These are phyloP conservation scores for Strigops habroptila DNA, from an alignment of 2,113 vertebrate species.

Conservation along the genomic window DNA sequence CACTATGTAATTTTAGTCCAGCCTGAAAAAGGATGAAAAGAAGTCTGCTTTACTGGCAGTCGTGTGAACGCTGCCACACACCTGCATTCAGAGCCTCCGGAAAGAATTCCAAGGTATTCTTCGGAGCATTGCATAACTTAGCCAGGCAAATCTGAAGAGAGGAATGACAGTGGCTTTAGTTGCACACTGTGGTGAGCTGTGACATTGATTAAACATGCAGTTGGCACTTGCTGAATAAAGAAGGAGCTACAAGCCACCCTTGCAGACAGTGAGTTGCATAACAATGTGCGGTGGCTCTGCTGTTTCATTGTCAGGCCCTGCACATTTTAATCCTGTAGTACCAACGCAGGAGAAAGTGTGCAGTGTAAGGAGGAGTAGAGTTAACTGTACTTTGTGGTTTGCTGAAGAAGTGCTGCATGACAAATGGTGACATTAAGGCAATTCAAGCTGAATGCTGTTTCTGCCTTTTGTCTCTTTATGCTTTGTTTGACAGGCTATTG, in stretches of 20 bases:
- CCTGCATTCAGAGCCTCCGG: constrained; percentile 64
- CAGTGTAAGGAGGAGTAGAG: constrained; percentile 8
- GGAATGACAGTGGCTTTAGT: constrained; percentile 54
- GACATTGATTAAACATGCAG: constrained; percentile 73
- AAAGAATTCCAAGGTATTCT: constrained; percentile 69
- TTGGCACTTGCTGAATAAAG: constrained; percentile 74
- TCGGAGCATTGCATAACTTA: constrained; percentile 78
- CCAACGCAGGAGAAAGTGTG: neutral
- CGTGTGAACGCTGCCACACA: constrained; percentile 33
- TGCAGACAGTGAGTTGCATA: constrained; percentile 69
- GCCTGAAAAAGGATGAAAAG: constrained; percentile 30
- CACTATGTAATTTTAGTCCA: constrained; percentile 50
- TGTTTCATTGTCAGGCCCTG: constrained; percentile 66
- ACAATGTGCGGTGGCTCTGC: constrained; percentile 60
- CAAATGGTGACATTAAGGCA: constrained; percentile 56
- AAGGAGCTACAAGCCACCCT: constrained; percentile 65
- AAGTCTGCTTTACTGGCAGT: constrained; percentile 14
- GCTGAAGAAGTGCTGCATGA: constrained; percentile 42
- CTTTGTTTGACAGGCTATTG: constrained; percentile 51
- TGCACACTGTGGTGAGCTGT: constrained; percentile 67
- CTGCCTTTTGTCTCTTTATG: constrained; percentile 62
- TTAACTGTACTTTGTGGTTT: constrained; percentile 37
- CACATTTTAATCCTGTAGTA: constrained; percentile 55
- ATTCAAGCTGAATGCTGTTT: constrained; percentile 51
- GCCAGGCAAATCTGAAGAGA: constrained; percentile 46